These are phyloP conservation scores for Neodon shergylaensis DNA, from an alignment of 2,113 vertebrate genomes.

Conservation along the genomic window DNA sequence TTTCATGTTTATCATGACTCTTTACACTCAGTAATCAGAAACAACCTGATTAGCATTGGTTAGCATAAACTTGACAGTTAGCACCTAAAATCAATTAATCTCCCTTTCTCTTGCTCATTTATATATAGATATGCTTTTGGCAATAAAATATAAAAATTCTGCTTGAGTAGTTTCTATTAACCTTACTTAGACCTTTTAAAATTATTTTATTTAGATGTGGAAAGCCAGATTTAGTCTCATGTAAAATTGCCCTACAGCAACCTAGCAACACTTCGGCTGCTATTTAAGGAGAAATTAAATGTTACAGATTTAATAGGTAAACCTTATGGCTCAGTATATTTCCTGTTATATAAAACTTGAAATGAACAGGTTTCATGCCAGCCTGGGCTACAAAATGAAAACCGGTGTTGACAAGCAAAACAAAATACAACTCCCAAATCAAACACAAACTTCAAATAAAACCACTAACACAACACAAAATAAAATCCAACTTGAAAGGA, in stretches of 20 bases:
- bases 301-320: conserved; percentile 43
- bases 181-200: conserved; percentile 45
- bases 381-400: background rate
- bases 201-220: conserved; percentile 56
- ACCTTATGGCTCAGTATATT: conserved; percentile 28
- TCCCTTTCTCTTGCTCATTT: background rate
- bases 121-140: background rate
- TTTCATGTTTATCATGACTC: conserved; percentile 60
- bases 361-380: conserved; percentile 17
- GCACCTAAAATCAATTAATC: background rate
- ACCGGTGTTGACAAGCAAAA: background rate
- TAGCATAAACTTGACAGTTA: conserved; percentile 27
- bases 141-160: background rate
- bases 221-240: conserved; percentile 39
- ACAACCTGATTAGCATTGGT: conserved; percentile 43
- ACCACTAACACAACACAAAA: background rate
- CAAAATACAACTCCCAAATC: background rate
- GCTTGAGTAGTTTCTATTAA: conserved; percentile 38
- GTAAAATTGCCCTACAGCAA: conserved; percentile 24
- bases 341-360: conserved; percentile 2
- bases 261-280: background rate
- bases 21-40: conserved; percentile 62
- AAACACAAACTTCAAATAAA: background rate
- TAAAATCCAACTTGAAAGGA: background rate
- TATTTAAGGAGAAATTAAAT: background rate